Base-by-base conservation (phyloP, 2,113 vertebrate species). In the Cercocebus atys region DNA sequence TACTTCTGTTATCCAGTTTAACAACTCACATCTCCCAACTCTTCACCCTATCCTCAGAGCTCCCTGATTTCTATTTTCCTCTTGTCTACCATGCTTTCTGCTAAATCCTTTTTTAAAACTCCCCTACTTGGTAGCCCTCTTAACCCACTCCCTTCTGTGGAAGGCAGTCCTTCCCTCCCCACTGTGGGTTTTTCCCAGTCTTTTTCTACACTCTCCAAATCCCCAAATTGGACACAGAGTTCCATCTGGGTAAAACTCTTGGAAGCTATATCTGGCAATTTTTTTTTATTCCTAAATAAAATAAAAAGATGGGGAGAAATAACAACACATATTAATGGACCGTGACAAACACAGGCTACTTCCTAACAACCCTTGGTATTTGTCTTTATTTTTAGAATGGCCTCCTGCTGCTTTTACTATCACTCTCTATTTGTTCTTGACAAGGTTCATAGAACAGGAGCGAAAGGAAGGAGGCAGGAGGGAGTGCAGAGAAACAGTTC, bases 261-360 rank as follows among this genome's bases (percentile, higher is more conserved):
- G n/a, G 93, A 94, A 92, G 50, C 88, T n/a, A 59, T 81, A 89
- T 59, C 18, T 96, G 89, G 70, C 52, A 75, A 40, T 75, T 59
- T 97, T 85, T 85, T 43, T 55, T 59, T 82, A 93, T 86, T 93
- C 57, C 85, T 96, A 95, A 97, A 90, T 96, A 94, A 97, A 98
- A 98, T 98, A 97, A 97, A 98, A 98, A 97, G 1, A 90, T 94
- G 75, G 20, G 55, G 32, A n/a, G 52, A 13, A 64, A 75, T 52
- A 97, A 79, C 72, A 93, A 72, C 82, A 82, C 79, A 96, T 98
- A 95, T 89, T 98, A 98, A 98, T 98, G 98, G 98, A 95, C 96
- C 95, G 79, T 98, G 95, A 98, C 98, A 98, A 98, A 95, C 97
- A 88, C 50, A 98, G 80, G n/a, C 90, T 98, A 98, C 97, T 97